Conservation (phyloP, 2,888 invertebrate genomes). For the Phyllotreta cruciferae region DNA sequence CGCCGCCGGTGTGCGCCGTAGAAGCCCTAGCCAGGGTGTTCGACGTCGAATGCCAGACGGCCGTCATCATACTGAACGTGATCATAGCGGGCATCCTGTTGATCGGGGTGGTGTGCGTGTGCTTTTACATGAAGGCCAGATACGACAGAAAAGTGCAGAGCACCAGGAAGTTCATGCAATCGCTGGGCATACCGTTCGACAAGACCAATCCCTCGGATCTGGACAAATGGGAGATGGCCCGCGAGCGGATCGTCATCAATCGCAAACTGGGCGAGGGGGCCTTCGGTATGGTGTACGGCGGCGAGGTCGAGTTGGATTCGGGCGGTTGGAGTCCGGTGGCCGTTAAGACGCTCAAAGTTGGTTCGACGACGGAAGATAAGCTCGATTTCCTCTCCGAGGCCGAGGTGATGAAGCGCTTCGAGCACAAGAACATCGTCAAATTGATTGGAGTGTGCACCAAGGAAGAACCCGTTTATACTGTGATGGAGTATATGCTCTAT, state of each 20-base stretch:
- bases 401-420: slow-evolving; percentile 92
- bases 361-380: slow-evolving; percentile 84
- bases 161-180: slow-evolving; percentile 71
- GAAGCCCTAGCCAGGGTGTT: slow-evolving; percentile 72
- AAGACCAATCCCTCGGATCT: slow-evolving; percentile 59
- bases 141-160: slow-evolving; percentile 72
- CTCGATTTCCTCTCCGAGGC: slow-evolving; percentile 92
- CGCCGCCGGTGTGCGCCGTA: slow-evolving; percentile 70
- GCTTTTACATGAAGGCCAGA: slow-evolving; percentile 70
- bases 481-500: slow-evolving; percentile 95
- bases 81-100: slow-evolving; percentile 66
- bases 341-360: slow-evolving; percentile 87
- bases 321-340: slow-evolving; percentile 87
- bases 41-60: slow-evolving; percentile 75
- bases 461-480: slow-evolving; percentile 85
- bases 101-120: slow-evolving; percentile 60
- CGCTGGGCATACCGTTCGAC: slow-evolving; percentile 69
- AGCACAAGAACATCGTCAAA: slow-evolving; percentile 84
- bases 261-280: slow-evolving; percentile 88
- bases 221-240: slow-evolving; percentile 88
- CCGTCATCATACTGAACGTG: slow-evolving; percentile 71
- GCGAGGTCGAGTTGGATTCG: slow-evolving; percentile 77
- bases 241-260: slow-evolving; percentile 85
- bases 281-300: slow-evolving; percentile 92
- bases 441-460: slow-evolving; percentile 87